phyloP scores from a whole-genome alignment of 2,888 invertebrate genomes.

The Lacanobia wlatinum region DNA sequence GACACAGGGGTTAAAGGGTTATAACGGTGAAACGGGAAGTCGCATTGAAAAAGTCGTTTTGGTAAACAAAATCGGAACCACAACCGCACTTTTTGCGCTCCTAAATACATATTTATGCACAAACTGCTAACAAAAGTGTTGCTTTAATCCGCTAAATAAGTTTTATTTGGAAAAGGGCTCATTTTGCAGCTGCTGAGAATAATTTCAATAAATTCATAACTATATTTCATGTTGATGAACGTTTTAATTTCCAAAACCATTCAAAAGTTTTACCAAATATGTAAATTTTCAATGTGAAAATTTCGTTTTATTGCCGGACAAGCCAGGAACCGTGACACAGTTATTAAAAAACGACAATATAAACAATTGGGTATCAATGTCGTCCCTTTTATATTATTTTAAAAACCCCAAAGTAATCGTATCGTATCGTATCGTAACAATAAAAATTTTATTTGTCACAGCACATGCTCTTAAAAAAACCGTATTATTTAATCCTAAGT shows the following conservation, averaged over 20 bases:
- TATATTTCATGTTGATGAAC: slow-evolving; percentile 47
- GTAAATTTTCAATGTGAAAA: slow-evolving; percentile 61
- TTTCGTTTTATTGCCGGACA: slow-evolving; percentile 53
- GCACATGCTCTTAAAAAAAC: slow-evolving; percentile 82
- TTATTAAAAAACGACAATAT: slow-evolving; percentile 81
- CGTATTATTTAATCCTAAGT: slow-evolving; percentile 89
- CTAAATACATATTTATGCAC: slow-evolving; percentile 23
- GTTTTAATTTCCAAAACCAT: slow-evolving; percentile 61
- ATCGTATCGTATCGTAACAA: slow-evolving; percentile 78
- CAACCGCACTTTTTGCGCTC: not conserved
- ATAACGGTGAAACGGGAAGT: slow-evolving; percentile 7
- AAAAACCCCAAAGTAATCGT: slow-evolving; percentile 78
- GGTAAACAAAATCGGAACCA: not conserved
- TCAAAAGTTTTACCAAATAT: slow-evolving; percentile 46
- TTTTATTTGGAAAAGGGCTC: slow-evolving; percentile 30
- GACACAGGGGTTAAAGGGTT: slow-evolving; percentile 5
- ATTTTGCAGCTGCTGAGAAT: slow-evolving; percentile 55
- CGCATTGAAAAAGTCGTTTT: slow-evolving; percentile 5
- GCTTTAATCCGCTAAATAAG: slow-evolving; percentile 34
- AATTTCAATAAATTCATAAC: slow-evolving; percentile 36
- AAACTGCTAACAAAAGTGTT: slow-evolving; percentile 27
- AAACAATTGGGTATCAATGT: slow-evolving; percentile 80
- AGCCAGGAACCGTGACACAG: slow-evolving; percentile 74
- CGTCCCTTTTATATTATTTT: slow-evolving; percentile 76
- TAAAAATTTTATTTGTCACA: slow-evolving; percentile 84